Base-by-base conservation (phyloP, 2,797 vertebrate genomes). In the Intellagama lesueurii region DNA sequence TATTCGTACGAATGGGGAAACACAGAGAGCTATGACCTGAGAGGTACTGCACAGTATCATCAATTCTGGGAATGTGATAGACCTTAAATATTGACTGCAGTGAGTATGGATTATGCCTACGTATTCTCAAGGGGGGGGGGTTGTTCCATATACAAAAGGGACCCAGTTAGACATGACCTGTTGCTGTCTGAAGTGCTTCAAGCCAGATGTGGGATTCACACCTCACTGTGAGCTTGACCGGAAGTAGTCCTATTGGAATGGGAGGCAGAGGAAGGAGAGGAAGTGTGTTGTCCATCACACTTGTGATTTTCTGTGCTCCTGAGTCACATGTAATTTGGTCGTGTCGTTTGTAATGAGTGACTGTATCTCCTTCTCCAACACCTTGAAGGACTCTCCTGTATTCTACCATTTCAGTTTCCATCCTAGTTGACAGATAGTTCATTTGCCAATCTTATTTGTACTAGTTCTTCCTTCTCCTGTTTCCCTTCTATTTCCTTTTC, bases 201-300 rank as follows among this genome's bases (percentile, higher is more conserved):
- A 32, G 22, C 40, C 40, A 69, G 44, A 73, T 70, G n/a, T 47
- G 56, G 35, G n/a, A 0, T 85, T 9, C 30, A 26, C 22, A 64
- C 30, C 11, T 66, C 35, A 24, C 9, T 47, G 60, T n/a, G 17
- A 66, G 32, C 2, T 64, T 76, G 35, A 24, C 24, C 28, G n/a
- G 47, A 77, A 72, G 35, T 17, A 17, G 66, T n/a, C 28, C 56
- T 44, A 14, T 64, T 30, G 40, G 1, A 47, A 7, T 32, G 12
- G 49, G 73, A 35, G 32, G 40, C 52, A 81, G 6, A 44, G 66
- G 32, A 44, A 4, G 14, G 35, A 47, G 28, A 0, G 0, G 0
- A 3, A 49, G 4, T 0, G 0, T 28, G 24, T 52, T 44, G 1
- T 9, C 30, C 24, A 16, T 82, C 17, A n/a, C 40, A 4, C 7